Base-by-base conservation (phyloP, 2,113 vertebrate genomes). In the Sinocyclocheilus grahami region DNA sequence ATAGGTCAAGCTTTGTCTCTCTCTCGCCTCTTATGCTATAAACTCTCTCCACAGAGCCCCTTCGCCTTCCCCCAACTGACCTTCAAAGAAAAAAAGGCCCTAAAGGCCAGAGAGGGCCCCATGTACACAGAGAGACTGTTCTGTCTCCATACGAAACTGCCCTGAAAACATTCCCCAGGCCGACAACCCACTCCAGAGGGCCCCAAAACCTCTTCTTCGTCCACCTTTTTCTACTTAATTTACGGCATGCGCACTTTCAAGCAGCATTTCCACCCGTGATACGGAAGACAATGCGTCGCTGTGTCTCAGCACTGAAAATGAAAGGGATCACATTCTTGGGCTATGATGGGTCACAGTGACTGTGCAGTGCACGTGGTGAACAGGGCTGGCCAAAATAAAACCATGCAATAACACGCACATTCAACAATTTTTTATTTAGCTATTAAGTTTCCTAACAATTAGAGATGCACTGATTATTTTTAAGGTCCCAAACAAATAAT, bases 171-270 rank as follows among this genome's bases (percentile, higher is more conserved):
- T 82, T 82, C 78, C 78, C 84, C 84, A 86, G 62, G 22, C 82
- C 46, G 69, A 86, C 82, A 85, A 10, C n/a, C 74, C 75, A 78
- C 85, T 89, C 76, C 86, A 84, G 69, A 79, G 9, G 65, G 65
- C n/a, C 85, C 88, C 4, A 11, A 84, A 39, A 65, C 72, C 42
- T 51, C 39, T 65, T 78, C 46, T 24, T 30, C 14, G 0, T 30
- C 65, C 69, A 62, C 5, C 67, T 14, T 62, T 33, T 48, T 71
- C 18, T 24, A 39, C 51, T 76, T 13, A 24, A 72, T 63, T 80
- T 65, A 81, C 10, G 18, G 37, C 62, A 39, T 37, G 1, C 14
- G 53, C 53, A 39, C 27, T 62, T 62, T 79, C 12, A 62, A 39
- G 77, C 55, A 13, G 20, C 55, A 48, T 12, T 7, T 75, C 12